Evolutionary conservation across 2,797 vertebrate genomes (phyloP).

Genomic region (Alca torda): DNA sequence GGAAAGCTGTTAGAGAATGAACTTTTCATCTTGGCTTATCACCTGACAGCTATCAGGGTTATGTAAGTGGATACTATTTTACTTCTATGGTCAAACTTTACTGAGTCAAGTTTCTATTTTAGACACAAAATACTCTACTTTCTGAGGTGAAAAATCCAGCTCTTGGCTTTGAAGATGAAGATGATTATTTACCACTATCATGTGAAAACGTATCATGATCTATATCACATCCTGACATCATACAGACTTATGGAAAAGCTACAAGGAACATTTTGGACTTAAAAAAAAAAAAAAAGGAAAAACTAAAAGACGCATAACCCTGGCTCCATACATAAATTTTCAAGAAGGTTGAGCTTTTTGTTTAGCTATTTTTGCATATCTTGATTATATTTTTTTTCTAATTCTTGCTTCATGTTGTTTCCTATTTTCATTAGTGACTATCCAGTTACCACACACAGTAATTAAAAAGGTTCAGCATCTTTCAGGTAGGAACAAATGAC

Average conservation of each 20-base stretch:
- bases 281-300: neutral
- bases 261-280: neutral
- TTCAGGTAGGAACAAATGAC: neutral
- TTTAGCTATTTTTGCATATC: neutral
- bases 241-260: rapidly evolving
- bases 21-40: neutral
- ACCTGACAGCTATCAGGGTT: neutral
- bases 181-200: neutral
- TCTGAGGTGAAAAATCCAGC: neutral
- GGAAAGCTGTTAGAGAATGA: constrained; percentile 4
- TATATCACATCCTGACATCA: neutral
- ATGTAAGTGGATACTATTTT: neutral
- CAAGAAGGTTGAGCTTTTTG: neutral
- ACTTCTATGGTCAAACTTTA: neutral
- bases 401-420: neutral
- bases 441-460: neutral
- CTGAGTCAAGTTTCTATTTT: neutral
- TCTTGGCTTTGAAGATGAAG: neutral
- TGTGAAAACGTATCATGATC: neutral
- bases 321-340: neutral
- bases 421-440: neutral
- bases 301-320: rapidly evolving
- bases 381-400: neutral
- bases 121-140: neutral
- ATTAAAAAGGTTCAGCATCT: neutral